A percentile compares a stretch with the other conserved stretches of the same genome.
Conservation (phyloP, 2,113 vertebrate genomes). For the Zapornia atra region DNA sequence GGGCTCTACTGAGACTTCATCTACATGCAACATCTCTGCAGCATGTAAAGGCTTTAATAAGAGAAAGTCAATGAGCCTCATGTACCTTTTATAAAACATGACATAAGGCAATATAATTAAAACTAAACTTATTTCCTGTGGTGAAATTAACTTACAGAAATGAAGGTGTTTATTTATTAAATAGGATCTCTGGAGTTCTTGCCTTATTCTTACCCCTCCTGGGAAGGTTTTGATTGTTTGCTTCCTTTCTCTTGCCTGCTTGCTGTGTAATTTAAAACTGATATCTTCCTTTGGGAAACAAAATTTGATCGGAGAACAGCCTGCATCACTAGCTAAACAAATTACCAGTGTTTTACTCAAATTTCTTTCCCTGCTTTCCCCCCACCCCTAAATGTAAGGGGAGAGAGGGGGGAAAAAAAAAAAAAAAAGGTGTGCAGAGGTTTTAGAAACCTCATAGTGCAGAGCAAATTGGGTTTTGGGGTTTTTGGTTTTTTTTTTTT, state of each 20-base stretch:
- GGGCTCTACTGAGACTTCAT: constrained; percentile 44
- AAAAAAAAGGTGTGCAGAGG: background rate
- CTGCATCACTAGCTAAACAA: constrained; percentile 79
- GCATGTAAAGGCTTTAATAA: constrained; percentile 74
- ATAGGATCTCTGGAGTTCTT: constrained; percentile 77
- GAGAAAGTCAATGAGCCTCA: constrained; percentile 76
- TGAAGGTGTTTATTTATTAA: constrained; percentile 88
- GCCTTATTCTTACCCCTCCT: constrained; percentile 72
- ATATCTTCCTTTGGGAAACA: constrained; percentile 79
- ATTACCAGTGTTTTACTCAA: constrained; percentile 78
- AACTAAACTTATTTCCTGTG: constrained; percentile 83
- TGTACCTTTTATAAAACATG: constrained; percentile 84
- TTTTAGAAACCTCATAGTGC: constrained; percentile 28
- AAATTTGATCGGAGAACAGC: constrained; percentile 81
- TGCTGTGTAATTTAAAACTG: constrained; percentile 82
- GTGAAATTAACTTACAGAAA: constrained; percentile 86
- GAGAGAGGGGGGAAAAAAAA: background rate
- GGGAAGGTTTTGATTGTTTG: constrained; percentile 82
- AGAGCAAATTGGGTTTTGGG: background rate
- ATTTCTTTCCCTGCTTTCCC: constrained; percentile 60
- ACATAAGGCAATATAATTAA: constrained; percentile 83
- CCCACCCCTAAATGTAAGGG: background rate
- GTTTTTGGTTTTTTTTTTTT: constrained; percentile 15
- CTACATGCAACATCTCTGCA: constrained; percentile 54
- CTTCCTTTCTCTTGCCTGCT: constrained; percentile 76